phyloP scores from a whole-genome alignment of 2,113 vertebrate species.

The Limnothrissa miodon region DNA sequence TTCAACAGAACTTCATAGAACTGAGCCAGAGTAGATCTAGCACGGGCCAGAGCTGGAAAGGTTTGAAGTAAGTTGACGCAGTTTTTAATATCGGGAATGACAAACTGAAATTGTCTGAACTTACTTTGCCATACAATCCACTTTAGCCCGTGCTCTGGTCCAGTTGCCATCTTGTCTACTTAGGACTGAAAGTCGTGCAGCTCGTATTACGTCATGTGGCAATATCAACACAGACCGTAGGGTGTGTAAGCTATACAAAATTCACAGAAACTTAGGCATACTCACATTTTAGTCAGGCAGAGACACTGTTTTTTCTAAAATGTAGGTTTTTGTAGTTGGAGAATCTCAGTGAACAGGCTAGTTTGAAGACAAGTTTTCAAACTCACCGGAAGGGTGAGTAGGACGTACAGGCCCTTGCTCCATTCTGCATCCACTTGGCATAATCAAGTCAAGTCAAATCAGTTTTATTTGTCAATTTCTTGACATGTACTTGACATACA shows the following conservation, averaged over 20 bases:
- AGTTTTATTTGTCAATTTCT: too few species aligned
- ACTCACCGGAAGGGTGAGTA: too few species aligned
- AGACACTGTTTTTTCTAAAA: too few species aligned
- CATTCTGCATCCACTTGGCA: too few species aligned
- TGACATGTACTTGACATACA: too few species aligned
- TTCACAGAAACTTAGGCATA: too few species aligned
- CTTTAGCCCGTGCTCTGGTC: constrained; percentile 66
- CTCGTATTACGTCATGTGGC: constrained; percentile 38
- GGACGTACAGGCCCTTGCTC: too few species aligned
- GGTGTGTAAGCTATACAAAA: background rate
- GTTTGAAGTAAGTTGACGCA: background rate
- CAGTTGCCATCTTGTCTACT: constrained; percentile 68
- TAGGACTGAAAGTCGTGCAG: constrained; percentile 17
- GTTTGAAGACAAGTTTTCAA: too few species aligned
- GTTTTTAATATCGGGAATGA: background rate
- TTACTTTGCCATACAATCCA: constrained; percentile 77
- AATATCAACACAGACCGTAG: background rate
- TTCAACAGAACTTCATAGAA: background rate
- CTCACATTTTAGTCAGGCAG: too few species aligned
- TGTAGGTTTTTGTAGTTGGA: too few species aligned
- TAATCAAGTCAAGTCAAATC: too few species aligned
- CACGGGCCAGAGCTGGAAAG: background rate
- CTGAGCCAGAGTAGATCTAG: background rate
- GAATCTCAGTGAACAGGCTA: too few species aligned
- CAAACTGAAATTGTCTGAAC: constrained; percentile 35